Conservation (phyloP, 2,113 vertebrate genomes). For the Brachypteracias leptosomus region DNA sequence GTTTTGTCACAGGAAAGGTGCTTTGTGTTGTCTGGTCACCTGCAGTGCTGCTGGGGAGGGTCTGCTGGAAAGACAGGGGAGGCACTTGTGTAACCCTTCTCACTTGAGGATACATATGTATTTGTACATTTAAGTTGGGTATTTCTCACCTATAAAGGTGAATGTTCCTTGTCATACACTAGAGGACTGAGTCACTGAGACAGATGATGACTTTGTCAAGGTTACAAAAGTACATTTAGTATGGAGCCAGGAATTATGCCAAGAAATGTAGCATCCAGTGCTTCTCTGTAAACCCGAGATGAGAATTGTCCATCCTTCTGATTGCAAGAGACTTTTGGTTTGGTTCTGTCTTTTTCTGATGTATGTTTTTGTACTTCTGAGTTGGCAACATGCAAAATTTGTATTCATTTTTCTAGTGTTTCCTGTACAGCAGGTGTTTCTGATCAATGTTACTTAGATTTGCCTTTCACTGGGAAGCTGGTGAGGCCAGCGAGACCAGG, state of each 20-base stretch:
- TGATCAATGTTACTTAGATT: neutral
- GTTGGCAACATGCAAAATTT: neutral
- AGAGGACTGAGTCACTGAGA: neutral
- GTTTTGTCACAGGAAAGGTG: neutral
- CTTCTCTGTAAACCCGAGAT: neutral
- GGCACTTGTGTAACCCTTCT: neutral
- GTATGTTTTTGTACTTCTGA: neutral
- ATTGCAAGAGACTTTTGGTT: neutral
- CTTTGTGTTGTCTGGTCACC: neutral
- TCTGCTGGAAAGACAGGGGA: neutral
- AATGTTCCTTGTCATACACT: neutral
- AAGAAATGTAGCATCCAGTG: neutral
- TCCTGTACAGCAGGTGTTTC: neutral
- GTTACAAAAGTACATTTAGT: neutral
- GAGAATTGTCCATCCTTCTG: neutral
- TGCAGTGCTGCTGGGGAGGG: neutral
- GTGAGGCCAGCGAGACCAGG: neutral
- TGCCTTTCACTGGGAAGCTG: neutral
- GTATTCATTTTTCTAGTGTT: neutral
- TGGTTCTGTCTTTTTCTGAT: neutral
- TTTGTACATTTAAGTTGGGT: neutral
- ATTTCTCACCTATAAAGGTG: neutral
- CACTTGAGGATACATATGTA: rapidly evolving
- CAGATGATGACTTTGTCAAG: neutral
- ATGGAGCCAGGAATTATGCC: neutral